Evolutionary conservation across 2,888 invertebrate genomes (phyloP).

Genomic region (Diarsia dahlii): DNA sequence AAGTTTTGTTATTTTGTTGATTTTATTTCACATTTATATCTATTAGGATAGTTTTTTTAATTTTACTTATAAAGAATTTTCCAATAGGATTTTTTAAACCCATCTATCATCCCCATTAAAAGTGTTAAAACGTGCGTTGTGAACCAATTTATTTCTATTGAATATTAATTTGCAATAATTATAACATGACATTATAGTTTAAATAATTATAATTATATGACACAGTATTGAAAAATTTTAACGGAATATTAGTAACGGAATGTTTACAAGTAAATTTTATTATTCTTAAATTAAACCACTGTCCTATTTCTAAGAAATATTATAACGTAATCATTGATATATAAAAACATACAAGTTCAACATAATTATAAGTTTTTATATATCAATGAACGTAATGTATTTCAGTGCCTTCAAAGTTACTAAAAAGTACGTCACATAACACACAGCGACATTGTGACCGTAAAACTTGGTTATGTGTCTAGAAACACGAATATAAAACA

Average conservation of each 20-base stretch:
- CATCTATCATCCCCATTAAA: neutral
- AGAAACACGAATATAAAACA: no score
- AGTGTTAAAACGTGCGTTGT: neutral
- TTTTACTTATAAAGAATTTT: no score
- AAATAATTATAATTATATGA: neutral
- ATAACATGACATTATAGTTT: neutral
- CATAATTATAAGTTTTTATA: no score
- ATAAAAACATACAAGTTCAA: no score
- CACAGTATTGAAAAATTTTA: neutral
- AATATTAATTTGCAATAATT: no score
- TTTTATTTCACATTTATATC: neutral
- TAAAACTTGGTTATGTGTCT: conserved; percentile 4
- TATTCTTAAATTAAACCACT: neutral
- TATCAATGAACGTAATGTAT: no score
- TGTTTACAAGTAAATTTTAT: neutral
- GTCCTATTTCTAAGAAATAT: neutral
- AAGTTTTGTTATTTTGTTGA: neutral
- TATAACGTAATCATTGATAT: no score
- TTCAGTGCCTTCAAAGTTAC: conserved; percentile 15
- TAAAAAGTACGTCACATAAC: conserved; percentile 21
- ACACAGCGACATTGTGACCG: conserved; percentile 38
- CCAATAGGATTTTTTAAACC: neutral
- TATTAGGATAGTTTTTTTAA: neutral
- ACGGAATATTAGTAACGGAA: neutral
- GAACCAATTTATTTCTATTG: neutral